Evolutionary conservation across 2,113 vertebrate species (phyloP), one percentile per base, ranked within the genome.

Genomic region (Silurus meridionalis): DNA sequence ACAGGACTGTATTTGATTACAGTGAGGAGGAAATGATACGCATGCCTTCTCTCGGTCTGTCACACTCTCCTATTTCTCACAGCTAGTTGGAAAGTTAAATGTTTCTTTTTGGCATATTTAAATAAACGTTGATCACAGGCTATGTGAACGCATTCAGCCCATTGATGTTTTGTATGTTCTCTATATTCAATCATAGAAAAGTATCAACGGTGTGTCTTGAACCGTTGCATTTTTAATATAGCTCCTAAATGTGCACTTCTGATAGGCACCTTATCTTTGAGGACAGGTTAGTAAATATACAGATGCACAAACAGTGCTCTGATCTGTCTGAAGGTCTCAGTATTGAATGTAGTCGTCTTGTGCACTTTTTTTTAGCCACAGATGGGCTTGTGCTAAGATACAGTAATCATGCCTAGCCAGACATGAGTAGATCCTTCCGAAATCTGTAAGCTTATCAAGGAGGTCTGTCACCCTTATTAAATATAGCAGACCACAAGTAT

Each of bases 1-100:
- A 50, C 77, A 9, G 83, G 89, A 88, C 88, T 88, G 89, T 87
- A 91, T 91, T 85, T 86, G 57, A 61, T 92, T 92, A 88, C 90
- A 88, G 80, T 58, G 74, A 83, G 66, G 46, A 87, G 85, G 88
- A 90, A 85, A 87, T 83, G 81, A 81, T 63, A n/a, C 7, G 13
- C 21, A n/a, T 64, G 46, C 21, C n/a, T 82, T 82, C 46, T n/a
- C 23, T 52, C 19, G 10, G 53, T 48, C 4, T 28, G 15, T 37
- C 11, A 23, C 53, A 50, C 46, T 52, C 52, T 64, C 52, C 5
- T 64, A 0, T 82, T 58, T 58, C 10, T 84, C 15, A 23, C 25
- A 17, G 52, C 37, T 71, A 60, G 14, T 8, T 58, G 55, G 84
- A 25, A 57, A 25, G 63, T 3, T 52, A 88, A 75, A 1, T 57